Percentiles rank a stretch among this genome's conserved stretches.
phyloP scores from a whole-genome alignment of 2,113 vertebrate species.

The Leptodactylus fuscus region DNA sequence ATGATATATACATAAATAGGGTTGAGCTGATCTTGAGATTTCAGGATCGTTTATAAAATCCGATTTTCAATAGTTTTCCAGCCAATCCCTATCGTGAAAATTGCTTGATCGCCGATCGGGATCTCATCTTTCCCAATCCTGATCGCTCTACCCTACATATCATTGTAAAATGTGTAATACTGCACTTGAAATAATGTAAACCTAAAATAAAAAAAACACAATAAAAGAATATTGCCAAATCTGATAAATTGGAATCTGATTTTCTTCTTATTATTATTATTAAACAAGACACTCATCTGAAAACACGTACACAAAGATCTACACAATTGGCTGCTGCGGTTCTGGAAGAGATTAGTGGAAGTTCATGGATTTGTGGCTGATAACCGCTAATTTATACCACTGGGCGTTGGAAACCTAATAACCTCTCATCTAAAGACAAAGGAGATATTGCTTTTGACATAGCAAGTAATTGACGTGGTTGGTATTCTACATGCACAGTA shows the following conservation, averaged over 20 bases:
- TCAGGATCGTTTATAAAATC: too few relatives aligned
- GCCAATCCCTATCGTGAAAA: too few relatives aligned
- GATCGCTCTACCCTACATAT: too few relatives aligned
- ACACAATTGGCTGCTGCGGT: neutral
- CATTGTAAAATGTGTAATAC: too few relatives aligned
- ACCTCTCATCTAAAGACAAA: slow-evolving; percentile 10
- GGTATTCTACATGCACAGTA: slow-evolving; percentile 31
- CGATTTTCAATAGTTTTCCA: too few relatives aligned
- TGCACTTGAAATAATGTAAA: too few relatives aligned
- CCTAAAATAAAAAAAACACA: too few relatives aligned
- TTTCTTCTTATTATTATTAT: neutral
- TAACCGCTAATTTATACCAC: slow-evolving; percentile 44
- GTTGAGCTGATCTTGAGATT: too few relatives aligned
- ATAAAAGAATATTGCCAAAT: too few relatives aligned
- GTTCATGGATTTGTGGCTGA: slow-evolving; percentile 20
- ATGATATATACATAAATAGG: too few relatives aligned
- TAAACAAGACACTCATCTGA: neutral
- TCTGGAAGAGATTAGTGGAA: slow-evolving; percentile 35
- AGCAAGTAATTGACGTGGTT: slow-evolving; percentile 2
- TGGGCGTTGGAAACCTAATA: slow-evolving; percentile 19
- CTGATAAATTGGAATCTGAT: neutral
- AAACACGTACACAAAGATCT: neutral
- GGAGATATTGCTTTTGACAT: slow-evolving; percentile 26
- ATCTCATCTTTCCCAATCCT: too few relatives aligned
- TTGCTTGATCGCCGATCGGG: too few relatives aligned